These are phyloP conservation scores for Stenolophus ochropezus DNA, from an alignment of 2,888 invertebrate species.

Conservation along the genomic window DNA sequence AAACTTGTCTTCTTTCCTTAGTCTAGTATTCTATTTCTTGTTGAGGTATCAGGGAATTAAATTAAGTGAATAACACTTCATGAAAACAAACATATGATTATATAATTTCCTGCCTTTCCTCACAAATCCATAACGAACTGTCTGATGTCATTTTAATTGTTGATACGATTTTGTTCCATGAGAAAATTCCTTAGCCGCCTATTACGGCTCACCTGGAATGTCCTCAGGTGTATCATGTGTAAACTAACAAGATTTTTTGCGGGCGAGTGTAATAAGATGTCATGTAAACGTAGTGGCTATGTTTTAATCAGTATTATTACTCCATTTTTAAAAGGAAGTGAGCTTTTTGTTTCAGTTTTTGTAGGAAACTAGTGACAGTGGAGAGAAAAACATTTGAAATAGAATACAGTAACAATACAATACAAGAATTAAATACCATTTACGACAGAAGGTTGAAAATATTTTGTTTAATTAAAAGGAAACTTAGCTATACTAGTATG, in stretches of 20 bases:
- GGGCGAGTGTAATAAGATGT: slow-evolving; percentile 8
- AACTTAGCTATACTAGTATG: too few species aligned
- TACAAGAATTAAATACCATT: too few species aligned
- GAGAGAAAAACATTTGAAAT: too few species aligned
- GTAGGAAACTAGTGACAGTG: background rate
- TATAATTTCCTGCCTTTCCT: slow-evolving; percentile 53
- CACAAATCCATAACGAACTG: slow-evolving; percentile 50
- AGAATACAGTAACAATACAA: too few species aligned
- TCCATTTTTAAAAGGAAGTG: background rate
- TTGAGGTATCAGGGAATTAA: background rate
- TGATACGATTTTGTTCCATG: slow-evolving; percentile 44
- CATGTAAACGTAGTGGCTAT: slow-evolving; percentile 14
- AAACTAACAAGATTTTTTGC: slow-evolving; percentile 16
- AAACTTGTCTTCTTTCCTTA: too few species aligned
- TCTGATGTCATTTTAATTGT: slow-evolving; percentile 59
- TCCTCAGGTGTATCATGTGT: slow-evolving; percentile 5
- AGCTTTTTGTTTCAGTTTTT: background rate
- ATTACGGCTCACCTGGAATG: background rate
- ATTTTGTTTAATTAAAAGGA: too few species aligned
- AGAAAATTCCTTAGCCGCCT: slow-evolving; percentile 28
- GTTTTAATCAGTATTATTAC: slow-evolving; percentile 24
- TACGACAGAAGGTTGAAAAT: too few species aligned
- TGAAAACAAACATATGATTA: slow-evolving; percentile 49
- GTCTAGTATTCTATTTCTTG: too few species aligned
- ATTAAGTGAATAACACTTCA: slow-evolving; percentile 32